phyloP scores from a whole-genome alignment of 1,140 invertebrate species.

The Proctacanthus coquilletti region DNA sequence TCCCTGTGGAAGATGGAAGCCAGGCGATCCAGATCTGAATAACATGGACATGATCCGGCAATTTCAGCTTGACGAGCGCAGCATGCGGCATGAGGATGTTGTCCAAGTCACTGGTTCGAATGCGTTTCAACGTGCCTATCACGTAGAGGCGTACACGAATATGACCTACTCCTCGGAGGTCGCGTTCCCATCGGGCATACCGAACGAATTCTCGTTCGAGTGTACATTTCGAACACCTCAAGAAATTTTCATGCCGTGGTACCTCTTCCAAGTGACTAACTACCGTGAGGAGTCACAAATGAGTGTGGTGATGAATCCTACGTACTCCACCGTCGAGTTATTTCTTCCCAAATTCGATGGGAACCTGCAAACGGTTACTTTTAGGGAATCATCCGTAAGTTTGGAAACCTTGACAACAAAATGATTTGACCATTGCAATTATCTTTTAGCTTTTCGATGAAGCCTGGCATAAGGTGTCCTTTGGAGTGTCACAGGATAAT shows the following conservation, averaged over 20 bases:
- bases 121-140: conserved; percentile 58
- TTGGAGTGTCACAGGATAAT: conserved; percentile 47
- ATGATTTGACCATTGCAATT: conserved; percentile 7
- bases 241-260: conserved; percentile 38
- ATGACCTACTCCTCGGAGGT: conserved; percentile 51
- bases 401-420: background rate
- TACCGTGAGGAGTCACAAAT: conserved; percentile 43
- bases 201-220: conserved; percentile 55
- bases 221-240: conserved; percentile 45
- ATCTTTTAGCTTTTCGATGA: conserved; percentile 47
- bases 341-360: conserved; percentile 41
- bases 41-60: conserved; percentile 65
- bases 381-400: conserved; percentile 39
- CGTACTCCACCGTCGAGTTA: conserved; percentile 42
- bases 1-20: conserved; percentile 46
- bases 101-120: conserved; percentile 55
- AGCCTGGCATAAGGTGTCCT: conserved; percentile 64
- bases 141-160: conserved; percentile 52
- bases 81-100: conserved; percentile 42
- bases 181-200: conserved; percentile 36
- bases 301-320: conserved; percentile 46
- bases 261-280: conserved; percentile 47
- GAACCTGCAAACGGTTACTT: conserved; percentile 41
- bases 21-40: conserved; percentile 58
- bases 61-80: conserved; percentile 47